phyloP scores from a whole-genome alignment of 2,113 vertebrate species.

The Vimba vimba region DNA sequence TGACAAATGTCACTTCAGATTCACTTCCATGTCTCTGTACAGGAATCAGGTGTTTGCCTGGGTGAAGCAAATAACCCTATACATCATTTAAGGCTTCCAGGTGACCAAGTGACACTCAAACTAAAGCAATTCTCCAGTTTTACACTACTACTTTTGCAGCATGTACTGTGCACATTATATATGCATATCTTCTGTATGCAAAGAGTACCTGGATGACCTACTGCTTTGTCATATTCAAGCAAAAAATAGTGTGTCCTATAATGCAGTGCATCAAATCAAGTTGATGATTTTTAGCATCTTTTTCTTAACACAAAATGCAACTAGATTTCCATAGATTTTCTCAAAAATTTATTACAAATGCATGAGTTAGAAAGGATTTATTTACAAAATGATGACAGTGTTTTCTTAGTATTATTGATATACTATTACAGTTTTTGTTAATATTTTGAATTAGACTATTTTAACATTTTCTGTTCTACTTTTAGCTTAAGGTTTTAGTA shows the following conservation, averaged over 20 bases:
- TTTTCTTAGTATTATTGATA: no score
- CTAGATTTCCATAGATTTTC: not conserved
- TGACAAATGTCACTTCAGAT: slow-evolving; percentile 36
- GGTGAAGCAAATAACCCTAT: not conserved
- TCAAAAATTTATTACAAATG: not conserved
- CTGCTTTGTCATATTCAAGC: not conserved
- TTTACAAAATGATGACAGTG: no score
- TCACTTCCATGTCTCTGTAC: not conserved
- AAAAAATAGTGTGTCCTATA: not conserved
- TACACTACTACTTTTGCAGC: not conserved
- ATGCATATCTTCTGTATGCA: not conserved
- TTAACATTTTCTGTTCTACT: no score
- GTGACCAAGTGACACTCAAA: not conserved
- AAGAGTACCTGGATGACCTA: not conserved
- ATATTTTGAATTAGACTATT: no score
- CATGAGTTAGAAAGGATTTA: no score
- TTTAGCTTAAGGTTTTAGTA: no score
- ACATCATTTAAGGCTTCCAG: not conserved
- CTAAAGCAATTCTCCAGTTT: not conserved
- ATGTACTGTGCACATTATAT: not conserved
- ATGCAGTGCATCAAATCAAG: not conserved
- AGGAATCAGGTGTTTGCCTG: no score
- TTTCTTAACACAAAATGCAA: not conserved
- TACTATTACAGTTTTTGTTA: no score
- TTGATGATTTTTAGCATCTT: not conserved